A percentile compares a stretch with the other conserved stretches of the same genome.
These are phyloP conservation scores for Leptinotarsa texana DNA, from an alignment of 1,140 invertebrate species.

Conservation along the genomic window DNA sequence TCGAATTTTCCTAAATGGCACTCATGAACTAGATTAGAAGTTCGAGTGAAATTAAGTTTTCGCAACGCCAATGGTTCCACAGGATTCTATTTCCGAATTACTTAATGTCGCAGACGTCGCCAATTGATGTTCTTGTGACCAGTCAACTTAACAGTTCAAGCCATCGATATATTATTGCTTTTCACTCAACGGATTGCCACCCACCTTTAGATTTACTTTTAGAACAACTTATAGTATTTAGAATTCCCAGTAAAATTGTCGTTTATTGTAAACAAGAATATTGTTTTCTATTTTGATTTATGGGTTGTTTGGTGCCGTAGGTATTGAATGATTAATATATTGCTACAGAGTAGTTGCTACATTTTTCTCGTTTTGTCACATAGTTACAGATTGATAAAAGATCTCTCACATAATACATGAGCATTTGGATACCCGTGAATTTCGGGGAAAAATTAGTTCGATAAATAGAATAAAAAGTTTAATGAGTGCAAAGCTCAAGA, in stretches of 20 bases:
- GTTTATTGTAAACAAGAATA: conserved; percentile 33
- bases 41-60: too few species aligned
- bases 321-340: neutral
- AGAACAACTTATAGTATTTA: conserved; percentile 30
- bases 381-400: conserved; percentile 9
- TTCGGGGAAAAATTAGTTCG: too few species aligned
- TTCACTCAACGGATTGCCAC: conserved; percentile 35
- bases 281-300: conserved; percentile 23
- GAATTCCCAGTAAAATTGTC: conserved; percentile 28
- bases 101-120: conserved; percentile 20
- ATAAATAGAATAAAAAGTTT: too few species aligned
- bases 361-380: neutral
- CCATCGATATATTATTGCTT: conserved; percentile 31
- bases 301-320: neutral
- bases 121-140: conserved; percentile 9
- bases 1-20: too few species aligned
- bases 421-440: too few species aligned
- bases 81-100: conserved; percentile 32
- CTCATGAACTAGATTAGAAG: too few species aligned
- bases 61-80: too few species aligned
- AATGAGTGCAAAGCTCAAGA: neutral
- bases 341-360: neutral
- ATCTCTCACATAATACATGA: neutral
- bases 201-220: conserved; percentile 36
- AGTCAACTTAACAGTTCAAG: conserved; percentile 21